Evolutionary conservation across 2,888 invertebrate species (phyloP).

Genomic region (Crocallis elinguaria): DNA sequence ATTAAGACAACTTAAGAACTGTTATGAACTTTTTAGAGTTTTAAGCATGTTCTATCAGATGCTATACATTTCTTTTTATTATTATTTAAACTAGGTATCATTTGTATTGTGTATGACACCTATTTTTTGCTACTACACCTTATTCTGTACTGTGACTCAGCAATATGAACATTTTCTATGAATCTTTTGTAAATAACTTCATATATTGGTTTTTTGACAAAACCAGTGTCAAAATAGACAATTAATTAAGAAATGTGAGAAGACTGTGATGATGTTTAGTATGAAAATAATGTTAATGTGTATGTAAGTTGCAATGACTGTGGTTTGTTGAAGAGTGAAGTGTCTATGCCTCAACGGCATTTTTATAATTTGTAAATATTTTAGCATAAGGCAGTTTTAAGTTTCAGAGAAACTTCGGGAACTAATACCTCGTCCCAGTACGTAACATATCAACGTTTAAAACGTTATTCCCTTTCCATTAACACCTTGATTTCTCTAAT

Average conservation of each 20-base stretch:
- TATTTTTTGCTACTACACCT: constrained; percentile 6
- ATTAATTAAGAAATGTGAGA: constrained; percentile 73
- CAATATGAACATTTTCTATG: constrained; percentile 19
- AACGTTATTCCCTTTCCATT: constrained; percentile 44
- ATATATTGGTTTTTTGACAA: constrained; percentile 36
- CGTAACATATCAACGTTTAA: constrained; percentile 61
- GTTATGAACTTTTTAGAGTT: constrained; percentile 7
- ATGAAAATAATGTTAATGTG: constrained; percentile 59
- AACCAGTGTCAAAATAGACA: constrained; percentile 52
- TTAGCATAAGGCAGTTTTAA: constrained; percentile 36
- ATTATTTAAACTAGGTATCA: neutral
- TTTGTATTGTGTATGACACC: constrained; percentile 1
- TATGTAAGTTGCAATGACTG: constrained; percentile 51
- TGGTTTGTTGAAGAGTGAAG: constrained; percentile 35
- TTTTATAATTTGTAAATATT: constrained; percentile 35
- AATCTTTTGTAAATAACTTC: constrained; percentile 34
- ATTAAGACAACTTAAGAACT: constrained; percentile 19
- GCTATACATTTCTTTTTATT: constrained; percentile 19
- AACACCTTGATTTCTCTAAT: constrained; percentile 28
- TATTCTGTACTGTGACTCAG: constrained; percentile 9
- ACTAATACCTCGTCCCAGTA: constrained; percentile 48
- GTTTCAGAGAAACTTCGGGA: constrained; percentile 49
- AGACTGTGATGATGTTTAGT: constrained; percentile 81
- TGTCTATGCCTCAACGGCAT: constrained; percentile 23
- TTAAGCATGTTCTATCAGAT: constrained; percentile 18